Conservation (phyloP, 2,888 invertebrate species). For the Sabatieria punctata region DNA sequence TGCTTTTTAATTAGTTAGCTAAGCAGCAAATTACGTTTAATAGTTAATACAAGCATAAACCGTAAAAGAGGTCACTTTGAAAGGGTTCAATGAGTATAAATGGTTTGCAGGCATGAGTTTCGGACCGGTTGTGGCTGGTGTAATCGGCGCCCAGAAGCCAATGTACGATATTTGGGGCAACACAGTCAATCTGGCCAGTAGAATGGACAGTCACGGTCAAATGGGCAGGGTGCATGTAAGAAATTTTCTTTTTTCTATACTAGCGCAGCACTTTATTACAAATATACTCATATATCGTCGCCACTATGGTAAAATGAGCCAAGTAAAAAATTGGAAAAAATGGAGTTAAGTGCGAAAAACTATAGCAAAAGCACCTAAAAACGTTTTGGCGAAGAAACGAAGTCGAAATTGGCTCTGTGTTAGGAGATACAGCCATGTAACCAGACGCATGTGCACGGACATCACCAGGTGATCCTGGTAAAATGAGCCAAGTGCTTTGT, state of each 20-base stretch:
- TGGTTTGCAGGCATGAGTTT: constrained; percentile 54
- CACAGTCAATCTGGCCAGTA: constrained; percentile 86
- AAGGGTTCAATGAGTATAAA: constrained; percentile 3
- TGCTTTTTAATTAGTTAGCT: not conserved
- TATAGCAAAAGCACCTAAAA: too few relatives aligned
- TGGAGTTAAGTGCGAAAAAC: too few relatives aligned
- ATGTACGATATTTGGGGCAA: constrained; percentile 99
- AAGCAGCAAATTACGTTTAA: not conserved
- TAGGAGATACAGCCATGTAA: too few relatives aligned
- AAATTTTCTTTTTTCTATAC: not conserved
- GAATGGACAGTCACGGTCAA: constrained; percentile 89
- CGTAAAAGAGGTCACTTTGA: not conserved
- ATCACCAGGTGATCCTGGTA: too few relatives aligned
- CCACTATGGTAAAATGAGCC: too few relatives aligned
- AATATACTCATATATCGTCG: too few relatives aligned
- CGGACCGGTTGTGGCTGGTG: constrained; percentile 84
- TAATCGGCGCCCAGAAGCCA: constrained; percentile 89
- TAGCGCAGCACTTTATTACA: too few relatives aligned
- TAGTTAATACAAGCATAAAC: not conserved
- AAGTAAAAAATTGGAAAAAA: too few relatives aligned
- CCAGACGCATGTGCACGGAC: too few relatives aligned
- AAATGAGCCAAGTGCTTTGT: too few relatives aligned
- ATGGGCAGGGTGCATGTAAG: constrained; percentile 46
- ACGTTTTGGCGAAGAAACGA: too few relatives aligned
- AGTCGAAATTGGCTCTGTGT: too few relatives aligned